Evolutionary conservation across 2,113 vertebrate species (phyloP).

Genomic region (Nettapus auritus): DNA sequence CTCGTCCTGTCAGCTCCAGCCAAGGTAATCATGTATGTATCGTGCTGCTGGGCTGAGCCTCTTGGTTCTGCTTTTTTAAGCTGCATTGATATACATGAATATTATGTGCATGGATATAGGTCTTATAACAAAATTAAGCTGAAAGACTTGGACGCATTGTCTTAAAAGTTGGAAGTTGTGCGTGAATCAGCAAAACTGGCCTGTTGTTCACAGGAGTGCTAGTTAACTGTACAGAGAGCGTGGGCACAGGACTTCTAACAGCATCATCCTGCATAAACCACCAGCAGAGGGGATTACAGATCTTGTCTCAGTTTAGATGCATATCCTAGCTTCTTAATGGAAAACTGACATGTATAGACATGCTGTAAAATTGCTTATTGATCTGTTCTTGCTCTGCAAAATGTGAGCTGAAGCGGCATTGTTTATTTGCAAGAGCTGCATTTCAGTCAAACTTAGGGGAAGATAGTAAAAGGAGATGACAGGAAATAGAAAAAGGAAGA

Average conservation of each 20-base stretch:
- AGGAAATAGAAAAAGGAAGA: not conserved
- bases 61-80: constrained; percentile 72
- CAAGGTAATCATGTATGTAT: constrained; percentile 97
- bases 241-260: not conserved
- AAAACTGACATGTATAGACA: not conserved
- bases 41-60: constrained; percentile 77
- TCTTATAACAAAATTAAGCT: not conserved
- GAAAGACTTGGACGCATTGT: not conserved
- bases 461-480: not conserved
- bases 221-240: not conserved
- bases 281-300: not conserved
- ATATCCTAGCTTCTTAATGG: not conserved
- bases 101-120: constrained; percentile 24
- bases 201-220: not conserved
- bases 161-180: not conserved
- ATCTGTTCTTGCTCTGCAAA: not conserved
- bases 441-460: not conserved
- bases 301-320: not conserved
- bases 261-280: not conserved
- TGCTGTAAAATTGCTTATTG: constrained; percentile 50
- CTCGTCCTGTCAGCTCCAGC: constrained; percentile 90
- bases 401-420: not conserved
- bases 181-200: not conserved
- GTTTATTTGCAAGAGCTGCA: not conserved
- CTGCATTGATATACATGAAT: constrained; percentile 72